Conservation (phyloP, 2,888 invertebrate species). For the Stramonita haemastoma region DNA sequence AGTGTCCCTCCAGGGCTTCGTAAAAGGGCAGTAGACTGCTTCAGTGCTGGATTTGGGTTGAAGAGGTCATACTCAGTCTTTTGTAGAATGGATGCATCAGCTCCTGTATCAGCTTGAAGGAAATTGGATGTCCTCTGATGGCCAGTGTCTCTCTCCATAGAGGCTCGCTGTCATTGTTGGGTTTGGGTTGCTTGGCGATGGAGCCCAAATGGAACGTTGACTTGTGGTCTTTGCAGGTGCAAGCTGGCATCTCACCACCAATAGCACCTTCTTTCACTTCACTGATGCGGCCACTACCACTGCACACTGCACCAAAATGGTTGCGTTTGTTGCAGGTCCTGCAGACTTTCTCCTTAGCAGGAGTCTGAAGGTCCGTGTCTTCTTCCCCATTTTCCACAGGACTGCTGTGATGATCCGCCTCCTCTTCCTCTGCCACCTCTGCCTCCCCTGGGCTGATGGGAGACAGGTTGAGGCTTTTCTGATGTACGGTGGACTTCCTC, state of each 20-base stretch:
- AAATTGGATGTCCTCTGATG: too few species aligned
- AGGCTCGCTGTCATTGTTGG: too few species aligned
- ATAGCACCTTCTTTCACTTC: not conserved
- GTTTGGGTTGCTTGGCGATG: too few species aligned
- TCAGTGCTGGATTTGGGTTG: not conserved
- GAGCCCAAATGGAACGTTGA: not conserved
- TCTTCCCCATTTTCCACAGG: not conserved
- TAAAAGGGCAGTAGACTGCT: not conserved
- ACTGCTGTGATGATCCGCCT: too few species aligned
- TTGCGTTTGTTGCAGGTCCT: not conserved
- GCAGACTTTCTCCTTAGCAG: conserved; percentile 22
- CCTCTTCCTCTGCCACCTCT: not conserved
- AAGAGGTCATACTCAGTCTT: conserved; percentile 4
- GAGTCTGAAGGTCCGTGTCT: not conserved
- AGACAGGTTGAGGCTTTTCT: not conserved
- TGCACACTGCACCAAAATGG: conserved; percentile 14
- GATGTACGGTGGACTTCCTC: not conserved
- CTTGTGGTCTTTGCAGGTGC: not conserved
- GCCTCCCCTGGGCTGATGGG: not conserved
- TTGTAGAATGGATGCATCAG: not conserved
- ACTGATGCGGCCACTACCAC: not conserved
- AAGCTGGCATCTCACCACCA: not conserved
- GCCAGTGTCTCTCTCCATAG: too few species aligned
- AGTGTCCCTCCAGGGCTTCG: conserved; percentile 2
- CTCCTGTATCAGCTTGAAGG: not conserved